Percentiles rank a stretch among this genome's conserved stretches.
These are phyloP conservation scores for Hololepta plana DNA, from an alignment of 2,888 invertebrate genomes.

Conservation along the genomic window DNA sequence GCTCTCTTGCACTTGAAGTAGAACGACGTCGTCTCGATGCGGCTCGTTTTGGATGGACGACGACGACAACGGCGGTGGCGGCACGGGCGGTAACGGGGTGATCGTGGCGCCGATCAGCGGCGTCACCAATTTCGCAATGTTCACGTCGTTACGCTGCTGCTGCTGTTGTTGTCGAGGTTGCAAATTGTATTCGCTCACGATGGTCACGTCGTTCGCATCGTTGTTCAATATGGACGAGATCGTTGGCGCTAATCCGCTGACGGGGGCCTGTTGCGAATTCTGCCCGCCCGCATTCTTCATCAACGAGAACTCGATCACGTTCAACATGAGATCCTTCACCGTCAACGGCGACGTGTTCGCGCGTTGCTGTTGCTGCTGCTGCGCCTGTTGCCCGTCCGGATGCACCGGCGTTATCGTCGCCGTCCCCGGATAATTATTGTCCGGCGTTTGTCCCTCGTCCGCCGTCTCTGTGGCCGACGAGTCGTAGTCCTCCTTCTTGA, in stretches of 20 bases:
- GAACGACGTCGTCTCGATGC: constrained; percentile 39
- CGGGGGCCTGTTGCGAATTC: constrained; percentile 23
- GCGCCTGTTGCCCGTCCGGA: constrained; percentile 21
- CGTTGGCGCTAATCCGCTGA: constrained; percentile 29
- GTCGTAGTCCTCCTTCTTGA: constrained; percentile 44
- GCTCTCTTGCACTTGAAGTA: constrained; percentile 37
- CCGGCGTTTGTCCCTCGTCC: constrained; percentile 54
- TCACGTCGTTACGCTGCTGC: constrained; percentile 18
- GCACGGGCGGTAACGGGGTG: constrained; percentile 35
- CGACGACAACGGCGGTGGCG: constrained; percentile 3
- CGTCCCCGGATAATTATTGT: constrained; percentile 13
- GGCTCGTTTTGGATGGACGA: constrained; percentile 9
- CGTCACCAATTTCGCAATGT: constrained; percentile 24
- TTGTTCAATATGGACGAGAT: constrained; percentile 37
- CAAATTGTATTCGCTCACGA: constrained; percentile 32
- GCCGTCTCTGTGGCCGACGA: constrained; percentile 73
- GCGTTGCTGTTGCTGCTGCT: too few species aligned
- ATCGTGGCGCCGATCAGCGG: constrained; percentile 50
- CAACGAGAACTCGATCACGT: constrained; percentile 66
- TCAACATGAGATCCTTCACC: constrained; percentile 65
- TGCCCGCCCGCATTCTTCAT: constrained; percentile 42
- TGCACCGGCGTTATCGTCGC: constrained; percentile 29
- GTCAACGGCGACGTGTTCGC: constrained; percentile 42
- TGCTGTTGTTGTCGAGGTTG: constrained; percentile 15
- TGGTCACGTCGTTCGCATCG: constrained; percentile 35